Conservation (phyloP, 1,140 invertebrate genomes). For the Lordiphosa mommai region DNA sequence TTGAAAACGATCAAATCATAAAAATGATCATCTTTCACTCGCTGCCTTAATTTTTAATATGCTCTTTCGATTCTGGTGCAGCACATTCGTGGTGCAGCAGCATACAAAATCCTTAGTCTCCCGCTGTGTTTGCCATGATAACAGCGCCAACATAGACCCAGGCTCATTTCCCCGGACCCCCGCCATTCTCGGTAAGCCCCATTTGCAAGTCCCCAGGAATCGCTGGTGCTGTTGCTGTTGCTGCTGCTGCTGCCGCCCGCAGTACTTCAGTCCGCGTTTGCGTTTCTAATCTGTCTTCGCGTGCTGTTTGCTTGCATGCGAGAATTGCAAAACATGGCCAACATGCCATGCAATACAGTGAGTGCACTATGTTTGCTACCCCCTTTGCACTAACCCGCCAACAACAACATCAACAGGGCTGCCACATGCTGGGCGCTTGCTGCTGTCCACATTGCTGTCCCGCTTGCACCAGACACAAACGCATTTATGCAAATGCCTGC, state of each 20-base stretch:
- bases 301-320: slow-evolving; percentile 71
- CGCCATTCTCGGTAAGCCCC: background rate
- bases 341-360: slow-evolving; percentile 57
- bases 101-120: slow-evolving; percentile 24
- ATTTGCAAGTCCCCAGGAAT: background rate
- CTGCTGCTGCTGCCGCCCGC: slow-evolving; percentile 17
- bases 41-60: slow-evolving; percentile 34
- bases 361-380: slow-evolving; percentile 13
- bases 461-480: slow-evolving; percentile 17
- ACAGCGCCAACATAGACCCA: slow-evolving; percentile 27
- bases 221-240: slow-evolving; percentile 17
- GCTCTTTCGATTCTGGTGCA: slow-evolving; percentile 27
- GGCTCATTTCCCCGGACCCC: slow-evolving; percentile 6
- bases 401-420: slow-evolving; percentile 58
- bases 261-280: slow-evolving; percentile 39
- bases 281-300: slow-evolving; percentile 74
- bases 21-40: background rate
- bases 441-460: slow-evolving; percentile 16
- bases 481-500: slow-evolving; percentile 67
- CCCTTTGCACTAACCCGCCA: background rate
- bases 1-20: background rate
- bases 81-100: slow-evolving; percentile 11
- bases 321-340: slow-evolving; percentile 63
- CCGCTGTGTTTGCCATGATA: slow-evolving; percentile 64
- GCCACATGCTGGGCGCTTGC: slow-evolving; percentile 58